Conservation (phyloP, 2,113 vertebrate species). For the Colius striatus region DNA sequence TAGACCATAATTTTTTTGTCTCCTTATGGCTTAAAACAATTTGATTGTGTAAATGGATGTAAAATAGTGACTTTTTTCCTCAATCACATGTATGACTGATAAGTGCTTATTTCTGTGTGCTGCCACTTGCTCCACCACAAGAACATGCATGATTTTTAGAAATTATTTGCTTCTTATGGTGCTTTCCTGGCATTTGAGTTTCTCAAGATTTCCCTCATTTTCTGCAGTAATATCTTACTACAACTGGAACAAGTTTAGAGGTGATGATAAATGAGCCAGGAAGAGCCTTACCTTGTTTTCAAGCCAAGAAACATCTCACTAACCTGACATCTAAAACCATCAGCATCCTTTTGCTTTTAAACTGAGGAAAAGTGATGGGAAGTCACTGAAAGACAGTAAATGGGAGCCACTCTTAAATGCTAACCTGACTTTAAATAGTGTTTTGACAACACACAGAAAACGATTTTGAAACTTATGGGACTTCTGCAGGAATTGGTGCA, state of each 20-base stretch:
- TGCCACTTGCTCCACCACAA: neutral
- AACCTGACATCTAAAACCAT: neutral
- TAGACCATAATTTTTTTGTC: neutral
- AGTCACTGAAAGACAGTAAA: conserved; percentile 28
- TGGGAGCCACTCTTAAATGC: neutral
- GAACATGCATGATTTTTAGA: neutral
- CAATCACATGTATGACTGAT: neutral
- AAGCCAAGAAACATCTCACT: neutral
- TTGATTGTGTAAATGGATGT: neutral
- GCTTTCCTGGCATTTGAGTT: neutral
- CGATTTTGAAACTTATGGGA: neutral
- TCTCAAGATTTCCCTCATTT: neutral
- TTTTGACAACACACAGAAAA: neutral
- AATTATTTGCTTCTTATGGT: neutral
- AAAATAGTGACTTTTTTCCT: neutral
- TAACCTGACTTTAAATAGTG: neutral
- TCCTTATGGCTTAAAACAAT: neutral
- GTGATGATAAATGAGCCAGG: neutral
- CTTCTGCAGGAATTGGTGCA: neutral
- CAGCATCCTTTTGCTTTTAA: conserved; percentile 5
- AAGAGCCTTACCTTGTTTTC: neutral
- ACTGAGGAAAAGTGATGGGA: conserved; percentile 11
- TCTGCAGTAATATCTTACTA: neutral
- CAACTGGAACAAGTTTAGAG: neutral
- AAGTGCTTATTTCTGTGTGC: neutral